phyloP scores from a whole-genome alignment of 2,113 vertebrate genomes.

The Corynorhinus townsendii region DNA sequence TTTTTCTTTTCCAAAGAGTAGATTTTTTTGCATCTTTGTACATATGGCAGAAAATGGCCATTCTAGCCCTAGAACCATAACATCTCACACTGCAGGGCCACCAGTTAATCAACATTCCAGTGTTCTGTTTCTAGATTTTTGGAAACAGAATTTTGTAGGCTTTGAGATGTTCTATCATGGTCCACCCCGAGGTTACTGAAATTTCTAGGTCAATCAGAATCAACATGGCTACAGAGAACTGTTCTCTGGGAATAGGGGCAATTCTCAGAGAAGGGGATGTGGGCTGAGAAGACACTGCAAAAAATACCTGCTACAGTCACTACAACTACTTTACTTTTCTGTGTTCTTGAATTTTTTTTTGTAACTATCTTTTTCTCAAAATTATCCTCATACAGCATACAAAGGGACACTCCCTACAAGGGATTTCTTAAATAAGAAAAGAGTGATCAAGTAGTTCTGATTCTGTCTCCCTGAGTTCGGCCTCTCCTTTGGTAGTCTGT shows the following conservation, averaged over 20 bases:
- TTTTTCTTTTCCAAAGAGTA: background rate
- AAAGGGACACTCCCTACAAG: background rate
- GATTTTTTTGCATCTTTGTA: background rate
- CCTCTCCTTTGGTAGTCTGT: background rate
- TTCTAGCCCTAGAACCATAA: background rate
- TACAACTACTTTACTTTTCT: background rate
- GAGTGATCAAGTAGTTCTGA: background rate
- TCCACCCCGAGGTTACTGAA: background rate
- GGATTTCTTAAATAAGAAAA: background rate
- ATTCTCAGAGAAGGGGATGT: background rate
- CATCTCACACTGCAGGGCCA: background rate
- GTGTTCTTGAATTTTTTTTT: background rate
- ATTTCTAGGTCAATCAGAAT: background rate
- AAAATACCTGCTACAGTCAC: background rate
- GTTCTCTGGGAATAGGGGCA: background rate
- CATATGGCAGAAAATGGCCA: background rate
- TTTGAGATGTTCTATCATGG: background rate
- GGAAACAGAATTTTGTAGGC: background rate
- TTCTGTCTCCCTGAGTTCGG: background rate
- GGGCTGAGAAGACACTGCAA: background rate
- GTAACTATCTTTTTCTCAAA: background rate
- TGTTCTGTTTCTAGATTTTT: background rate
- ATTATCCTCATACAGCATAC: background rate
- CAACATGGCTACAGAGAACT: background rate
- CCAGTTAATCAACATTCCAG: background rate